Evolutionary conservation across 2,797 vertebrate species (phyloP).

Genomic region (Emydoidea blandingii): DNA sequence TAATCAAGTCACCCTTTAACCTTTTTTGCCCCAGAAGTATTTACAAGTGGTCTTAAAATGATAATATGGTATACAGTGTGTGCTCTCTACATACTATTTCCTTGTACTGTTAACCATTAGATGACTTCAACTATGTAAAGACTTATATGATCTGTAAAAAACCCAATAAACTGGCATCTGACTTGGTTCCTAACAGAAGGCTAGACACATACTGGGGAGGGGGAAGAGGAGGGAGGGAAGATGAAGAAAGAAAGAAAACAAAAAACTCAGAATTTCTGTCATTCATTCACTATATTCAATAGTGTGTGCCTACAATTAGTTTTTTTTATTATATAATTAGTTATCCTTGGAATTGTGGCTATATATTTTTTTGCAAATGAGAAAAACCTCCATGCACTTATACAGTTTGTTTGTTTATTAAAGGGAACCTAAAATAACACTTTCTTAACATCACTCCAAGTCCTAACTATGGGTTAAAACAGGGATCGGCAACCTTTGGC

Average conservation of each 20-base stretch:
- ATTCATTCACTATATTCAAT: background rate
- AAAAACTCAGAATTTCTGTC: background rate
- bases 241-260: background rate
- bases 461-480: background rate
- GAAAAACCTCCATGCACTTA: background rate
- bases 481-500: too few species aligned
- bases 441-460: background rate
- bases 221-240: accelerated
- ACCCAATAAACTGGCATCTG: background rate
- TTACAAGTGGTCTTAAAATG: background rate
- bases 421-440: background rate
- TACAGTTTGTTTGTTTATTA: background rate
- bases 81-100: background rate
- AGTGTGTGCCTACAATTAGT: background rate
- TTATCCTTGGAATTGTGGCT: background rate
- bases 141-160: background rate
- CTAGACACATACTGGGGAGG: background rate
- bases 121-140: background rate
- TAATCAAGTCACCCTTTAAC: background rate
- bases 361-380: background rate
- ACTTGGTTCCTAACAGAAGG: background rate
- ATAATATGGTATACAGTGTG: background rate
- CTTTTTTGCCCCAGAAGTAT: background rate
- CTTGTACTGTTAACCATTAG: background rate
- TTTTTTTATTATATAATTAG: background rate